These are phyloP conservation scores for Tyrophagus putrescentiae DNA, from an alignment of 1,140 invertebrate genomes.

Conservation along the genomic window DNA sequence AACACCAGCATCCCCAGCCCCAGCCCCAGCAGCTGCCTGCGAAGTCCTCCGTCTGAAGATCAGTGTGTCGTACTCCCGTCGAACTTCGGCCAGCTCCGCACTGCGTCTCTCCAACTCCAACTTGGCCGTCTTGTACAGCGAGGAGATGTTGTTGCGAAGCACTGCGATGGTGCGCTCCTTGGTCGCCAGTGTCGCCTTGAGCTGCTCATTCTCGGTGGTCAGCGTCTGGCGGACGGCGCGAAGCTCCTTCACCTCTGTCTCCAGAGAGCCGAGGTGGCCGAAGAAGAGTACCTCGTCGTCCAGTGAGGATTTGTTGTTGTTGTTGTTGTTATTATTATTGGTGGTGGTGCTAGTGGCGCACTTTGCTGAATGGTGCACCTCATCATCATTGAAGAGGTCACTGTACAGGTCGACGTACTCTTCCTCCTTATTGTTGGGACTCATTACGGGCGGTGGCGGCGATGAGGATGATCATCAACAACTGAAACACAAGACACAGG, in stretches of 20 bases:
- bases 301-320: no score
- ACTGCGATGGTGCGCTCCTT: background rate
- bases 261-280: background rate
- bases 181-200: background rate
- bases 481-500: no score
- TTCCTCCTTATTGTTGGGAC: no score
- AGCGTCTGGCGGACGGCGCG: background rate
- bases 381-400: no score
- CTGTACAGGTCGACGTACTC: no score
- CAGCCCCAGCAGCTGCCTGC: background rate
- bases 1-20: background rate
- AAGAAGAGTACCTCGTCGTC: background rate
- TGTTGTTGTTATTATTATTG: no score
- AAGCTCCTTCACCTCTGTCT: background rate
- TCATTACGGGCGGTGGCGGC: no score
- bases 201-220: background rate
- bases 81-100: conserved; percentile 11
- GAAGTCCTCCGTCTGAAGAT: no score
- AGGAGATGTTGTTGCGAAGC: conserved; percentile 23
- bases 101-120: conserved; percentile 19
- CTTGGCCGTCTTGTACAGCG: conserved; percentile 23
- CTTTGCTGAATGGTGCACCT: no score
- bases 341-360: no score
- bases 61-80: conserved; percentile 14
- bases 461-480: no score